Evolutionary conservation across 2,888 invertebrate genomes (phyloP), one percentile per base, ranked within the genome.

Genomic region (Cyrtodaria siliqua): DNA sequence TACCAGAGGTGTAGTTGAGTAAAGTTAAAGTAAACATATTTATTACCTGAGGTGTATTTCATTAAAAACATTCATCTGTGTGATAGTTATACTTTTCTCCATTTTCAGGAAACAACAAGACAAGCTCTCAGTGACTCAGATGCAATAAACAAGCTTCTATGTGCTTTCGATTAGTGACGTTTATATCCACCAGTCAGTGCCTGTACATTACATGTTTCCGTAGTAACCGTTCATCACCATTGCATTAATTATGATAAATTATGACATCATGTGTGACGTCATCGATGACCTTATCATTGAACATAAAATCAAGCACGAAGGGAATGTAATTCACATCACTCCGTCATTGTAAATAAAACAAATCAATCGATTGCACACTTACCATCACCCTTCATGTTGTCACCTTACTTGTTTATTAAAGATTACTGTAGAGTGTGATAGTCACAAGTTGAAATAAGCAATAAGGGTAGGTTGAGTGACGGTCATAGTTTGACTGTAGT

Each of bases 111-210:
- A 44, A 44, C 6, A 16, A 16, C 50, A 63, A 56, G 50, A 50
- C 63, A 63, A 59, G 27, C 63, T 33, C 50, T 56, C 40, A 40
- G 50, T 63, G 44, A 50, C 49, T 18, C 53, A 59, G 68, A 75
- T 69, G 75, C 75, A 75, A 75, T 69, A 75, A 55, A 52, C 26
- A 62, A 60, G 68, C 69, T 69, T 57, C 61, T 59, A 69, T 74
- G 74, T 68, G 74, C 74, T 74, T 69, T 69, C 47, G 63, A 74
- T 29, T 60, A 24, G 3, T 38, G 62, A 67, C 55, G 55, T 60
- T 60, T 40, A 55, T 67, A 76, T 66, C 71, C 60, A 77, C 77
- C 77, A 77, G 52, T 72, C 62, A 71, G 77, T 77, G 77, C 77
- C 77, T 77, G 71, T 59, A 63, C 53, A 57, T 63, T 57, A 52